Conservation (phyloP, 1,140 invertebrate species). For the Hyles euphorbiae region DNA sequence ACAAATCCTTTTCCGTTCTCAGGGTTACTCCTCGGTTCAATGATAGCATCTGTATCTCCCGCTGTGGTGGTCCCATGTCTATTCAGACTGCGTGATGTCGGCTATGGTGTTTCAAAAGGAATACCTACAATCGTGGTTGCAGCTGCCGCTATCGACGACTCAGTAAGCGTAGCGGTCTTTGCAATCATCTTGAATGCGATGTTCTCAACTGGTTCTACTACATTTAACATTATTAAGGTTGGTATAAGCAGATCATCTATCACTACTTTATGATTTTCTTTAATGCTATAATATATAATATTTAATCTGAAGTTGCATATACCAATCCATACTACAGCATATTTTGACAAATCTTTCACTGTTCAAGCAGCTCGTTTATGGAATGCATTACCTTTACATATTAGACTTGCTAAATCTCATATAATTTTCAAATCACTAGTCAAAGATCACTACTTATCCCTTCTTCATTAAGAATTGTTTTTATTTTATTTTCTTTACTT, state of each 20-base stretch:
- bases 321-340: no score
- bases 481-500: no score
- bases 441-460: no score
- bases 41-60: constrained; percentile 95
- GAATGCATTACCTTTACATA: no score
- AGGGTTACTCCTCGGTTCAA: constrained; percentile 87
- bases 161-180: constrained; percentile 93
- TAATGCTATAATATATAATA: no score
- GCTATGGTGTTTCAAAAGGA: constrained; percentile 94
- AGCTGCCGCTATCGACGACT: constrained; percentile 90
- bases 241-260: constrained; percentile 3
- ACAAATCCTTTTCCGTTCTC: constrained; percentile 21
- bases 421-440: no score
- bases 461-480: no score
- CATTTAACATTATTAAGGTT: constrained; percentile 75
- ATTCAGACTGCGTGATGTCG: constrained; percentile 87
- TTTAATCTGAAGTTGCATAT: no score
- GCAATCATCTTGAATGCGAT: constrained; percentile 90
- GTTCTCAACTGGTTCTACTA: constrained; percentile 84
- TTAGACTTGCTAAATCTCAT: no score
- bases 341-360: no score
- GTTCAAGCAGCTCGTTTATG: no score
- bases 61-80: constrained; percentile 96
- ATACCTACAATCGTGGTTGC: constrained; percentile 97
- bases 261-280: not conserved